Evolutionary conservation across 2,113 vertebrate genomes (phyloP).

Genomic region (Raja brachyura): DNA sequence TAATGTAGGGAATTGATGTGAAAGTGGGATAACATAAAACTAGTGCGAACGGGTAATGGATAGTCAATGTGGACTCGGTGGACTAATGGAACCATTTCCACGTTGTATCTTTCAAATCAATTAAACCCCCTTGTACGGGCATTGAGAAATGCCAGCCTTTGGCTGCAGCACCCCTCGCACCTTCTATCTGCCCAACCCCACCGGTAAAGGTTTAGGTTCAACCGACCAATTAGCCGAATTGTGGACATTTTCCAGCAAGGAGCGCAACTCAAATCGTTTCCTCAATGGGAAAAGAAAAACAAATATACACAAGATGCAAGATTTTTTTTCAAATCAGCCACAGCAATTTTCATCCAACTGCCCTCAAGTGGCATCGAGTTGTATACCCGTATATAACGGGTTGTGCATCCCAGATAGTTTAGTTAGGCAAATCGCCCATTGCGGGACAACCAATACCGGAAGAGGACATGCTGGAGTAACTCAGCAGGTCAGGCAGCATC

Average conservation of each 20-base stretch:
- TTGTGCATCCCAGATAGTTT: neutral
- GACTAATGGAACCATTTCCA: too few relatives aligned
- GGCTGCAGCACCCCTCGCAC: neutral
- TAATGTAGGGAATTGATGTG: too few relatives aligned
- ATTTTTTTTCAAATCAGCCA: too few relatives aligned
- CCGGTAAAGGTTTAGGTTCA: neutral
- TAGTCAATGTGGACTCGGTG: too few relatives aligned
- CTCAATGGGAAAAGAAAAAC: neutral
- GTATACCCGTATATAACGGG: neutral
- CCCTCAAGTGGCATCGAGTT: neutral
- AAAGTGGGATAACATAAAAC: too few relatives aligned
- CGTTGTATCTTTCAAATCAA: too few relatives aligned
- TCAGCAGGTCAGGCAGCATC: too few relatives aligned
- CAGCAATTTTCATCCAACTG: neutral
- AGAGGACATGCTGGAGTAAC: too few relatives aligned
- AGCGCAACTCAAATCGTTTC: neutral
- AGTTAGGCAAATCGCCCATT: neutral
- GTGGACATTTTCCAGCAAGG: neutral
- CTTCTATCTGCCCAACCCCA: too few relatives aligned
- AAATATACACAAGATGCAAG: neutral
- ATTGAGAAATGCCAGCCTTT: neutral
- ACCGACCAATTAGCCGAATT: neutral
- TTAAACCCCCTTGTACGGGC: neutral
- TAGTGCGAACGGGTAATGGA: too few relatives aligned
- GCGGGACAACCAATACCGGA: neutral